Conservation (phyloP, 30 jellyfish, hydroid and myxozoan genomes). For the Pseudorhiza aurosa region DNA sequence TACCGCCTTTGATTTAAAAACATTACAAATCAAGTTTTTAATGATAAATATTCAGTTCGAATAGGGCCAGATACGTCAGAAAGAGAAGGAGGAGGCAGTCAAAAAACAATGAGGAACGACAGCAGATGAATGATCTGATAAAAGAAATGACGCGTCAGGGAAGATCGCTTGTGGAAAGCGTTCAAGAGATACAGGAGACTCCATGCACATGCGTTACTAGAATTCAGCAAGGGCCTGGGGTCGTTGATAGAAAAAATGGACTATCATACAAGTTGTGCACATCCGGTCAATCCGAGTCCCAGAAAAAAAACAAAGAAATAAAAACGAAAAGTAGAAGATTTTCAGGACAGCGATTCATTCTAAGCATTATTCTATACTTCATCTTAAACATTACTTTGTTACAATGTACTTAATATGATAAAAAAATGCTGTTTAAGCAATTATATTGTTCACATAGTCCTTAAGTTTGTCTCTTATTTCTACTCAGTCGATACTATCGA, state of each 20-base stretch:
- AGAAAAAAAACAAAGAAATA: neutral
- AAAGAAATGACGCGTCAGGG: neutral
- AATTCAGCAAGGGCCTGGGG: neutral
- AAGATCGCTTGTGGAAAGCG: neutral
- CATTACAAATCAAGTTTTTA: no score
- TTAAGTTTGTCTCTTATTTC: constrained; percentile 27
- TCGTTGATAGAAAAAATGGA: no score
- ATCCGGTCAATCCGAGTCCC: no score
- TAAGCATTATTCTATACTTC: neutral
- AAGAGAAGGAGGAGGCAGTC: neutral
- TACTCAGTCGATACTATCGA: neutral
- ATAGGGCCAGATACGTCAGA: neutral
- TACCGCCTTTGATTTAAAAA: no score
- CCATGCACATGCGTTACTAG: neutral
- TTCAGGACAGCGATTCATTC: neutral
- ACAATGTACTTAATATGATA: no score
- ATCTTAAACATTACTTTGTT: neutral
- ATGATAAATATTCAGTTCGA: no score
- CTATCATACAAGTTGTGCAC: no score
- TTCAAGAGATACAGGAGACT: neutral
- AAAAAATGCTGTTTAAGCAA: no score
- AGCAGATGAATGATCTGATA: neutral
- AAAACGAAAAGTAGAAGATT: neutral
- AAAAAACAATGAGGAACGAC: neutral
- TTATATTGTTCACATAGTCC: neutral